Evolutionary conservation across 2,113 vertebrate genomes (phyloP).

Genomic region (Psittacula cyanocephala): DNA sequence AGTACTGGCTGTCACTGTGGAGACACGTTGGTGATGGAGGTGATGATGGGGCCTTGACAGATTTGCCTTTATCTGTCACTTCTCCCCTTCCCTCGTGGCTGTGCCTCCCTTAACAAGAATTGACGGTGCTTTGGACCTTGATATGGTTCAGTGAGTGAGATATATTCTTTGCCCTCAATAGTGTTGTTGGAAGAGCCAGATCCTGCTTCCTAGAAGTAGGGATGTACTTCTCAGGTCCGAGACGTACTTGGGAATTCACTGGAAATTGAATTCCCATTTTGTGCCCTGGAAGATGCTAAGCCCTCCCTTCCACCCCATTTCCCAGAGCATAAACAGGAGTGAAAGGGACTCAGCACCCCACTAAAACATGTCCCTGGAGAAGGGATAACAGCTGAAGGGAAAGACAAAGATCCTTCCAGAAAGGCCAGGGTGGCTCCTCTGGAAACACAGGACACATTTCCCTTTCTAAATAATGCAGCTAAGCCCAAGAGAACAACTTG

Average conservation of each 20-base stretch:
- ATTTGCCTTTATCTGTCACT: neutral
- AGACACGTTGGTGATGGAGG: neutral
- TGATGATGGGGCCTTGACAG: neutral
- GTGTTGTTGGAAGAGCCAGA: neutral
- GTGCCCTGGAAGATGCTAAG: neutral
- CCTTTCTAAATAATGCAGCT: neutral
- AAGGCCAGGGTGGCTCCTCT: neutral
- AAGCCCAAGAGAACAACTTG: neutral
- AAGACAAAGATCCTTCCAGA: neutral
- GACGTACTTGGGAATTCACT: neutral
- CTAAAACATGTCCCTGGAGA: neutral
- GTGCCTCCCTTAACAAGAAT: neutral
- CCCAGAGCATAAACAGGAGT: neutral
- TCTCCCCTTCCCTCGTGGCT: neutral
- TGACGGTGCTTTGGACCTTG: neutral
- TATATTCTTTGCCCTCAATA: neutral
- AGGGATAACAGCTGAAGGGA: neutral
- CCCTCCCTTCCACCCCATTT: neutral
- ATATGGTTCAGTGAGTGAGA: neutral
- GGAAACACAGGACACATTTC: neutral
- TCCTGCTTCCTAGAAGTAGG: fast-evolving
- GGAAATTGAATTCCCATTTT: neutral
- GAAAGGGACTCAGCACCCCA: neutral
- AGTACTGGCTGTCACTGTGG: fast-evolving
- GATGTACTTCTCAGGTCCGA: neutral